phyloP scores from a whole-genome alignment of 2,888 invertebrate species.

The Cheilosia urbana region DNA sequence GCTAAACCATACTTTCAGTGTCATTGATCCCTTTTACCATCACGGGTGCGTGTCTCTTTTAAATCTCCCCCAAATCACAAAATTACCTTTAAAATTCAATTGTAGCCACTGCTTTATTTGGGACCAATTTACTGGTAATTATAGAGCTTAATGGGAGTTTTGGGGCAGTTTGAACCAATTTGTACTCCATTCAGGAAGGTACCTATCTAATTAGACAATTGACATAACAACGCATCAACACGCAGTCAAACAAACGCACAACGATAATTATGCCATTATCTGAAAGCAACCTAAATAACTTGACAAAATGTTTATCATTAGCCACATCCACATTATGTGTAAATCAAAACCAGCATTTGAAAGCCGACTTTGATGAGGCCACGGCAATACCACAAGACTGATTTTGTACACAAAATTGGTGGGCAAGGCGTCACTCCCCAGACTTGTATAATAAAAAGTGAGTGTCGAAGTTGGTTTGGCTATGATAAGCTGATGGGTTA shows the following conservation, averaged over 20 bases:
- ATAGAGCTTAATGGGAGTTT: no score
- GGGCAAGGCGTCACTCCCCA: not conserved
- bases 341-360: conserved; percentile 12
- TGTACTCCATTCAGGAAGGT: no score
- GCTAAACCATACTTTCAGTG: no score
- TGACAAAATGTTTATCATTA: conserved; percentile 1
- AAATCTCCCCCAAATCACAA: no score
- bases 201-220: no score
- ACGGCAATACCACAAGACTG: not conserved
- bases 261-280: not conserved
- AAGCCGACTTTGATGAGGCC: conserved; percentile 39
- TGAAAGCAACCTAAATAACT: conserved; percentile 1
- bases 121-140: no score
- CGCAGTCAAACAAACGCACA: not conserved
- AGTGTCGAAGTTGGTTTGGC: not conserved
- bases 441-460: not conserved
- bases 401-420: not conserved
- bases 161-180: no score
- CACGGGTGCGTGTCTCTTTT: no score
- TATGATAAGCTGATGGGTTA: not conserved
- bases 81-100: no score
- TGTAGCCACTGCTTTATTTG: no score
- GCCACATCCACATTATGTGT: conserved; percentile 1
- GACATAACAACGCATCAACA: not conserved
- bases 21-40: no score